Base-by-base conservation (phyloP, 2,888 invertebrate species). In the Tupiocoris notatus region DNA sequence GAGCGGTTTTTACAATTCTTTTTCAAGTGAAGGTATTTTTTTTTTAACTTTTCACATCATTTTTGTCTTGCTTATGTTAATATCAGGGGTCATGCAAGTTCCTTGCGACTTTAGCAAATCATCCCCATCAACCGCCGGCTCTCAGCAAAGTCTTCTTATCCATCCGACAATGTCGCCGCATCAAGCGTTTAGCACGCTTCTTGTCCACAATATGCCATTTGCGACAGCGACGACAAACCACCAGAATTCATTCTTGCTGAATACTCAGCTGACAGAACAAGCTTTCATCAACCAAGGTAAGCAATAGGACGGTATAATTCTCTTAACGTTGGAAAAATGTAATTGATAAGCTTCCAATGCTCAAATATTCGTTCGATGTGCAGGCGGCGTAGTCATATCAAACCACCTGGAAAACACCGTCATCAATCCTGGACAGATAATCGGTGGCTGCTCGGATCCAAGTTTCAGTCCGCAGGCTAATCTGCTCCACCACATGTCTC, bases 381-480 rank as follows among this genome's bases (percentile, higher is more conserved):
- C 61, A 73, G 73, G 73, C n/a, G 73, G 73, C 20, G 73, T 83
- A 78, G 83, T 83, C 9, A 83, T 81, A 59, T 84, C 82, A 77
- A 79, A 79, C 54, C 80, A 80, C 63, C 74, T 79, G 54, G 77
- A 77, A 22, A 77, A 79, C 58, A 77, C 80, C 3, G 77, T 78
- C 66, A 67, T 67, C 22, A 77, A 75, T 25, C 67, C 77, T 1
- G 59, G 59, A 3, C 68, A 65, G n/a, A 67, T 65, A 12, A 66
- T 77, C 17, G 62, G 70, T 1, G 70, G 70, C 16, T 70, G 70
- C 17, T 23, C 63, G 1, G 75, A 75, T 6, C 57, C 20, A 24
- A 65, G 66, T 66, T 75, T 75, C 66, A 66, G 54, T 9, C 75
- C 63, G 9, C 62, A 62, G 17, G 24, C 65, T 12, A 62, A 54